phyloP scores from a whole-genome alignment of 1,140 invertebrate genomes.

The Caenorhabditis elegans region DNA sequence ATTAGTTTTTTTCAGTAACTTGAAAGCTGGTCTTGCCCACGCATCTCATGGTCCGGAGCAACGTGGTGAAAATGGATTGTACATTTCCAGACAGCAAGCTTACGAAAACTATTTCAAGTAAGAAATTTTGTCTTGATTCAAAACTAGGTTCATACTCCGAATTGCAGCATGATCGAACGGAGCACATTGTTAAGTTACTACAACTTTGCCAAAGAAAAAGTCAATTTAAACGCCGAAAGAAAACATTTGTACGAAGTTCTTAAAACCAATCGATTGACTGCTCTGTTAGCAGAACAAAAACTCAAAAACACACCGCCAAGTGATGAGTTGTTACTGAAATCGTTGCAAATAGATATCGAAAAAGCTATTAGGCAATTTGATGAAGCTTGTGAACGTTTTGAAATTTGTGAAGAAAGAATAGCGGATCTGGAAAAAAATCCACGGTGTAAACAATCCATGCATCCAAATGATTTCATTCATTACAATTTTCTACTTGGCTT shows the following conservation, averaged over 20 bases:
- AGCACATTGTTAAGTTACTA: neutral
- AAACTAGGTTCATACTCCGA: neutral
- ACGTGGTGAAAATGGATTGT: neutral
- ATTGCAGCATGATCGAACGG: neutral
- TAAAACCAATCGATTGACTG: neutral
- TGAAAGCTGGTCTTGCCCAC: neutral
- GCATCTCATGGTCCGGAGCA: neutral
- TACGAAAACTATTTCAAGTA: neutral
- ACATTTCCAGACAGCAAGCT: neutral
- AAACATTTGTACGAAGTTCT: neutral
- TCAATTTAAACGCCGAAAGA: neutral
- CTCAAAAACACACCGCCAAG: neutral
- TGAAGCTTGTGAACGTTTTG: neutral
- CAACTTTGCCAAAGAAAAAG: neutral
- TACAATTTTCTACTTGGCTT: neutral
- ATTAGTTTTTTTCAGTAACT: neutral
- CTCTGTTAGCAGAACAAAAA: neutral
- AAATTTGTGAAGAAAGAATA: neutral
- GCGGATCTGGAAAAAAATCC: neutral
- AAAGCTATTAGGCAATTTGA: neutral
- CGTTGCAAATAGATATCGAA: neutral
- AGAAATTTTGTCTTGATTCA: neutral
- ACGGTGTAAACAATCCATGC: neutral
- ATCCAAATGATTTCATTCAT: neutral
- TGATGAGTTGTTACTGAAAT: neutral